A percentile compares a stretch with the other conserved stretches of the same genome.
Evolutionary conservation across 2,797 vertebrate species (phyloP).

Genomic region (Enteromius argenteus): DNA sequence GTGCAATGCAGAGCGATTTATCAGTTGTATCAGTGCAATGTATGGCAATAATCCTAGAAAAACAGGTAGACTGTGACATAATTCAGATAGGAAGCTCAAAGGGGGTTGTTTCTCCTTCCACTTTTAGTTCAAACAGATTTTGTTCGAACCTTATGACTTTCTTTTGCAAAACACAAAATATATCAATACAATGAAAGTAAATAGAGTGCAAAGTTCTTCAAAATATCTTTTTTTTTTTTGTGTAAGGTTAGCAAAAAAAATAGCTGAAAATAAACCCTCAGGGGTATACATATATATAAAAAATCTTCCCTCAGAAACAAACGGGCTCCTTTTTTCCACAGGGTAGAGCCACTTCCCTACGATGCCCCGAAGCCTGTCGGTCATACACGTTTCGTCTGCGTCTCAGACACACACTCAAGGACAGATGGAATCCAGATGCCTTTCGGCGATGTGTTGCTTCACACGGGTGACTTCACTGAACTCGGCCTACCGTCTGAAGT

Average conservation of each 20-base stretch:
- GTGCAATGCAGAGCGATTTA: background rate
- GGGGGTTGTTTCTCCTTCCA: background rate
- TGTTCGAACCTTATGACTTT: background rate
- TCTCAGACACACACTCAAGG: conserved; percentile 91
- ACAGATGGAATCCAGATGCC: conserved; percentile 95
- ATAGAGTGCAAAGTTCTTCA: background rate
- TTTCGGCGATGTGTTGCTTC: conserved; percentile 90
- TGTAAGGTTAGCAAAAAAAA: background rate
- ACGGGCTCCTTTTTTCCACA: conserved; percentile 27
- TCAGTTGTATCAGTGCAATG: background rate
- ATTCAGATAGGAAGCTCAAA: background rate
- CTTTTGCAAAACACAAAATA: background rate
- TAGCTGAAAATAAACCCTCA: background rate
- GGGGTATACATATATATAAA: too few species aligned
- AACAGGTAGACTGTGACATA: background rate
- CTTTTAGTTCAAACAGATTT: background rate
- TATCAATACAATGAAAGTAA: background rate
- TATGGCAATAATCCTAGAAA: background rate
- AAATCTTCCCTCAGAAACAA: background rate
- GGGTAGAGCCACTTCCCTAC: conserved; percentile 83
- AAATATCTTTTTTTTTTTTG: background rate
- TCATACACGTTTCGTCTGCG: conserved; percentile 90
- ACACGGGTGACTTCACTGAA: conserved; percentile 91
- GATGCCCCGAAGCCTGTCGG: conserved; percentile 89
- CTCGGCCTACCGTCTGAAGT: conserved; percentile 92